Base-by-base conservation (phyloP, 2,797 vertebrate species). In the Distichodus sexfasciatus region DNA sequence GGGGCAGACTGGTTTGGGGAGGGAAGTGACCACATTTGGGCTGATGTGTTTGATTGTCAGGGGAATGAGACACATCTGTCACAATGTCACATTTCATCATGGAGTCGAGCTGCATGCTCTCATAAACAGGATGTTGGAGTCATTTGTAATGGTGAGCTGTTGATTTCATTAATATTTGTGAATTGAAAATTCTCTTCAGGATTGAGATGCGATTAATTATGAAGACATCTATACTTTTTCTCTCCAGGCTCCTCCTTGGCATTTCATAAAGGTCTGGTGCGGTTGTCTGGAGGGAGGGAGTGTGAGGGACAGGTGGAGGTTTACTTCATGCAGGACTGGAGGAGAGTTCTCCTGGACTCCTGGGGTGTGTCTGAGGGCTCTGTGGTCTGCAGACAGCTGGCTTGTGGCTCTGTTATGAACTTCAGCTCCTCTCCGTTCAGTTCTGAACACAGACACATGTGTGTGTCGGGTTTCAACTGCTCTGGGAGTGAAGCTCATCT, bases 361-460 rank as follows among this genome's bases (percentile, higher is more conserved):
- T 88, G 85, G 79, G 71, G 54, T 73, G 35, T n/a, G 0, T 14
- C 23, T 1, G 78, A 83, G 0, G 81, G 81, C n/a, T 38, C 76
- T n/a, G 86, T 86, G 65, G 76, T 87, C 29, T 87, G 86, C 35
- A 80, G 79, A 75, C 85, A 88, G 26, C 78, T 87, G 0, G 33
- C 46, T n/a, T n/a, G n/a, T n/a, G n/a, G n/a, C n/a, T n/a, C n/a
- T n/a, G n/a, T n/a, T n/a, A n/a, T n/a, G n/a, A n/a, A n/a, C n/a
- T n/a, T n/a, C n/a, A n/a, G n/a, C n/a, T n/a, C n/a, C n/a, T n/a
- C 63, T 88, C 28, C 54, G 35, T 44, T 3, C 29, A 43, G 47
- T 24, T 26, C 54, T 8, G 35, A 17, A 41, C 40, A 15, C 4
- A 38, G 15, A 38, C 41, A 54, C 43, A 33, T 54, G 60, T 60